Conservation (phyloP, 2,797 vertebrate genomes). For the Arnoldichthys spilopterus region DNA sequence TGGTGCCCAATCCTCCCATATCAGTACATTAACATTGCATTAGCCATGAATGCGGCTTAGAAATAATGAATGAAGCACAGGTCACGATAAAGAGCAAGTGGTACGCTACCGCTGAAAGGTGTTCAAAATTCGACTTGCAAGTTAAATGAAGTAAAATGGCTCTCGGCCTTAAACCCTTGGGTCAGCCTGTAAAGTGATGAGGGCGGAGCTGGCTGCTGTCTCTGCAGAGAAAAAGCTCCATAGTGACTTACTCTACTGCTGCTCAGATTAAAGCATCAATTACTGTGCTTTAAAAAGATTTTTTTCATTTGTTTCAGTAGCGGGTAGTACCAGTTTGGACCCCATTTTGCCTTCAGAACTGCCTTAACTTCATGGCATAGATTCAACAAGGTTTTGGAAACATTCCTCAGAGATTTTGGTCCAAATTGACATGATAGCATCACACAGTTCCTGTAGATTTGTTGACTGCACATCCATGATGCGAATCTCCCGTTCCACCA, state of each 20-base stretch:
- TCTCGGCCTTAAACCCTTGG: slow-evolving; percentile 21
- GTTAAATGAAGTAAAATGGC: slow-evolving; percentile 61
- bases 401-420: too few species aligned
- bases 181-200: slow-evolving; percentile 18
- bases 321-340: too few species aligned
- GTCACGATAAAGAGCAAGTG: slow-evolving; percentile 76
- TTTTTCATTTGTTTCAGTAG: not conserved
- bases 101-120: slow-evolving; percentile 69
- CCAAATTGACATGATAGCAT: too few species aligned
- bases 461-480: too few species aligned
- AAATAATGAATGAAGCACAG: slow-evolving; percentile 81
- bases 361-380: too few species aligned
- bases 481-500: too few species aligned
- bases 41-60: slow-evolving; percentile 76
- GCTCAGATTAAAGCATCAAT: not conserved
- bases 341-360: too few species aligned
- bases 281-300: not conserved
- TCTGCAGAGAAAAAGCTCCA: not conserved
- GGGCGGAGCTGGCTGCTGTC: not conserved
- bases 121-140: slow-evolving; percentile 69
- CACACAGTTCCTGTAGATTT: too few species aligned
- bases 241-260: not conserved
- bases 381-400: too few species aligned
- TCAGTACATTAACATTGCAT: slow-evolving; percentile 79
- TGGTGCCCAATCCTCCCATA: slow-evolving; percentile 65